phyloP scores from a whole-genome alignment of 1,140 invertebrate species.

The Lineus longissimus region DNA sequence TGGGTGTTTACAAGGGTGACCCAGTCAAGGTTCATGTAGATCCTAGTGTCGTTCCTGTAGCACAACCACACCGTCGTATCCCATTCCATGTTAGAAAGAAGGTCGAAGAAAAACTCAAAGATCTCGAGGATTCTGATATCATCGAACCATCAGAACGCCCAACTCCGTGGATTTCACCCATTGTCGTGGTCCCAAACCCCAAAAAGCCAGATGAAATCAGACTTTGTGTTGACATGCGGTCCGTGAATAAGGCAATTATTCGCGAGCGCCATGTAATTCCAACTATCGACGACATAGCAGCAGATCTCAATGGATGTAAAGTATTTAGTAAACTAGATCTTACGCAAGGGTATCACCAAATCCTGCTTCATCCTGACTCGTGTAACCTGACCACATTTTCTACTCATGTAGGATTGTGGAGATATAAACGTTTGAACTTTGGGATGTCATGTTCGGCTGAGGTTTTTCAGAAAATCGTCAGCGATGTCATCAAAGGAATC shows the following conservation, averaged over 20 bases:
- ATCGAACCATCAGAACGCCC: constrained; percentile 28
- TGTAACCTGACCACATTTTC: not conserved
- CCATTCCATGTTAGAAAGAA: constrained; percentile 23
- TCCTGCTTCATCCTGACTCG: too few species aligned
- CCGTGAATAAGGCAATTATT: constrained; percentile 27
- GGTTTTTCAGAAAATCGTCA: constrained; percentile 3
- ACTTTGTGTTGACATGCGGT: constrained; percentile 34
- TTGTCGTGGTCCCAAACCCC: too few species aligned
- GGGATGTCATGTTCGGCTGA: constrained; percentile 4
- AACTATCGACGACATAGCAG: constrained; percentile 31
- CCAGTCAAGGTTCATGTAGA: constrained; percentile 25
- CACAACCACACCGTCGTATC: constrained; percentile 18
- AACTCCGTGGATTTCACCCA: constrained; percentile 28
- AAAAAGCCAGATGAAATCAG: constrained; percentile 22
- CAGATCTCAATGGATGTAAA: constrained; percentile 25
- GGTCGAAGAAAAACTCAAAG: constrained; percentile 22
- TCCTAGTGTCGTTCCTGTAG: constrained; percentile 11
- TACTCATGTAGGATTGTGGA: not conserved
- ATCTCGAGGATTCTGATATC: constrained; percentile 25
- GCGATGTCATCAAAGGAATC: not conserved
- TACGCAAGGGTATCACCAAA: constrained; percentile 24
- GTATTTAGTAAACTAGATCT: constrained; percentile 27
- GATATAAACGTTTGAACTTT: constrained; percentile 5
- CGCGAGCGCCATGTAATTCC: too few species aligned
- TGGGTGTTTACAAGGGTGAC: too few species aligned